Evolutionary conservation across 2,888 invertebrate genomes (phyloP), one percentile per base, ranked within the genome.

Genomic region (Tethea ocularis): DNA sequence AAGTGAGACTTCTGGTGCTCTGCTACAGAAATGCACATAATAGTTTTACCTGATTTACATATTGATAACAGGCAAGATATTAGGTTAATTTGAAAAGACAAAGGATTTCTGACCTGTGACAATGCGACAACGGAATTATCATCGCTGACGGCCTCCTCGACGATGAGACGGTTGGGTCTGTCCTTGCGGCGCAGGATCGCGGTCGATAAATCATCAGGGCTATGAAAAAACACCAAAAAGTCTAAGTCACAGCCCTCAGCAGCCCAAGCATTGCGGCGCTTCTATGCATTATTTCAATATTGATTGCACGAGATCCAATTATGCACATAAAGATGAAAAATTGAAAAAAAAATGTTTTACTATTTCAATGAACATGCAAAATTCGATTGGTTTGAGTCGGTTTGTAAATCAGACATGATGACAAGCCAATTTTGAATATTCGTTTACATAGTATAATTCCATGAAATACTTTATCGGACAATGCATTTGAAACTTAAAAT

Each of bases 101-200:
- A 71, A 69, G 72, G 63, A 77, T 64, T 60, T 71, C 82, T 84
- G 83, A 97, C 97, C 95, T 99, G 99, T 72, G 99, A 99, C 66
- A 99, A 93, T 29, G 98, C 97, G 66, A 99, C 98, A 66, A 99
- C 99, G 0, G 99, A 99, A 89, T 99, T 99, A 90, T 99, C 99
- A 95, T 99, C 99, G 88, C 98, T 99, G 76, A 97, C 96, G 36
- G 99, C 98, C 90, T 99, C 99, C 85, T 99, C 99, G 22, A 99
- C 99, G 80, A 99, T 95, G 69, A 99, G 95, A 82, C 99, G 96
- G 93, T 99, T 99, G 69, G 99, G 99, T 87, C 98, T 97, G 88
- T 98, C 98, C 94, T 99, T 99, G 84, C 97, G 98, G 81, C 98
- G 97, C 82, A 99, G 95, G 92, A 99, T 99, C 77, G 99, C 99